Conservation (phyloP, 2,797 vertebrate species). For the Eleutherodactylus coqui region DNA sequence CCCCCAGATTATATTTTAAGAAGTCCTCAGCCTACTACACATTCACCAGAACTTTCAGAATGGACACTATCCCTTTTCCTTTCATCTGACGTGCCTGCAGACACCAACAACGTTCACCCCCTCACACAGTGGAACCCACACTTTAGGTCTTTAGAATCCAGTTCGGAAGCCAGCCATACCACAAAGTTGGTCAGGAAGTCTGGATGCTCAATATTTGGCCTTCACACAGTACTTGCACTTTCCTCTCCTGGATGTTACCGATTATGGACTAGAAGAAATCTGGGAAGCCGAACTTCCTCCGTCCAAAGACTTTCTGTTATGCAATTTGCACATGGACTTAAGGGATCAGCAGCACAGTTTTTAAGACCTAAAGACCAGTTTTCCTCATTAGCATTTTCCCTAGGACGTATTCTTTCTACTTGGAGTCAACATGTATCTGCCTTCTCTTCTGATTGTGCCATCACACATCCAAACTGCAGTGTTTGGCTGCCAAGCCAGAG, state of each 20-base stretch:
- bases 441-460: constrained; percentile 75
- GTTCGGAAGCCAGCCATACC: constrained; percentile 55
- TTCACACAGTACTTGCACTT: constrained; percentile 81
- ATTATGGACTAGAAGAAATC: constrained; percentile 76
- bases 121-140: constrained; percentile 50
- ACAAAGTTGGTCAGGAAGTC: constrained; percentile 63
- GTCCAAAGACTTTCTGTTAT: constrained; percentile 75
- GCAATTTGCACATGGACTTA: constrained; percentile 74
- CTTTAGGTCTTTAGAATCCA: constrained; percentile 35
- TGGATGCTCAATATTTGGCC: constrained; percentile 72
- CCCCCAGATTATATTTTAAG: constrained; percentile 66
- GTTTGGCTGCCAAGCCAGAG: constrained; percentile 73
- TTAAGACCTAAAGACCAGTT: constrained; percentile 70
- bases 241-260: constrained; percentile 80
- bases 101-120: constrained; percentile 41
- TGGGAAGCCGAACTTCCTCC: constrained; percentile 71
- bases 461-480: constrained; percentile 71
- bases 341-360: constrained; percentile 67
- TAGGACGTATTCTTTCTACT: constrained; percentile 75
- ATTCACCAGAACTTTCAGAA: constrained; percentile 62
- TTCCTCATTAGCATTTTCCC: constrained; percentile 73
- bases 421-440: constrained; percentile 74
- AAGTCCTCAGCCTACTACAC: constrained; percentile 43
- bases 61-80: constrained; percentile 76
- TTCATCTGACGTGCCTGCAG: constrained; percentile 65